These are phyloP conservation scores for Luehdorfia chinensis DNA, from an alignment of 1,140 invertebrate genomes.

Conservation along the genomic window DNA sequence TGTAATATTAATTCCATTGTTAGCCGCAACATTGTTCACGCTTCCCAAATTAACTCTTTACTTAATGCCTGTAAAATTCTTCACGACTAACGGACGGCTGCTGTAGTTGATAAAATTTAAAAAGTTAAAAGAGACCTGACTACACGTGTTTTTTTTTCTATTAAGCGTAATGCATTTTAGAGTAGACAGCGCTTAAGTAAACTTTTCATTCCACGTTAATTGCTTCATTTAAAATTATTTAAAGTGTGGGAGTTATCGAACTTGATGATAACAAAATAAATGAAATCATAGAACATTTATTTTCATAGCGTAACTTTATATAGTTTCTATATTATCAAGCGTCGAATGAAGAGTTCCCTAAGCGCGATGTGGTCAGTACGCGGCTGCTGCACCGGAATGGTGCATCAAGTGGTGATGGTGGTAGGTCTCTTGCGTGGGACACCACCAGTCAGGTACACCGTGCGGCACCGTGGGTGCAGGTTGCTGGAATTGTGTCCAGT, in stretches of 20 bases:
- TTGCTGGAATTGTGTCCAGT: slow-evolving; percentile 68
- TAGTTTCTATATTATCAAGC: slow-evolving; percentile 19
- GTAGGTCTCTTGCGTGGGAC: slow-evolving; percentile 68
- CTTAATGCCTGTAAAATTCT: slow-evolving; percentile 36
- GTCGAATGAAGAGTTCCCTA: slow-evolving; percentile 74
- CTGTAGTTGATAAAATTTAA: slow-evolving; percentile 16
- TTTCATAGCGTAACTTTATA: neutral
- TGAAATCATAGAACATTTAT: slow-evolving; percentile 1
- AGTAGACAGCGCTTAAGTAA: slow-evolving; percentile 54
- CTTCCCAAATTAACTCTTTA: slow-evolving; percentile 32
- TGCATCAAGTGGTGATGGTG: slow-evolving; percentile 72
- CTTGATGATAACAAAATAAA: slow-evolving; percentile 5
- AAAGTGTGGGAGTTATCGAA: neutral
- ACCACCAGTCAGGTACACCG: slow-evolving; percentile 72
- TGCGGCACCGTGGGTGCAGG: slow-evolving; percentile 60
- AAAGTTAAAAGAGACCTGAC: slow-evolving; percentile 8
- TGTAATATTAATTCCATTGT: slow-evolving; percentile 26
- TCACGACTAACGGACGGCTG: slow-evolving; percentile 54
- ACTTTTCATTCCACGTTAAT: slow-evolving; percentile 70
- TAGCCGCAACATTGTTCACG: slow-evolving; percentile 30
- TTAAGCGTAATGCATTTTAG: slow-evolving; percentile 60
- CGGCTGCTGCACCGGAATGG: slow-evolving; percentile 68
- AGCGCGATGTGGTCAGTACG: slow-evolving; percentile 76
- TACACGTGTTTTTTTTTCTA: slow-evolving; percentile 25
- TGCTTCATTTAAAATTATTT: slow-evolving; percentile 4